phyloP scores from a whole-genome alignment of 2,888 invertebrate genomes.

The Oscheius myriophilus region DNA sequence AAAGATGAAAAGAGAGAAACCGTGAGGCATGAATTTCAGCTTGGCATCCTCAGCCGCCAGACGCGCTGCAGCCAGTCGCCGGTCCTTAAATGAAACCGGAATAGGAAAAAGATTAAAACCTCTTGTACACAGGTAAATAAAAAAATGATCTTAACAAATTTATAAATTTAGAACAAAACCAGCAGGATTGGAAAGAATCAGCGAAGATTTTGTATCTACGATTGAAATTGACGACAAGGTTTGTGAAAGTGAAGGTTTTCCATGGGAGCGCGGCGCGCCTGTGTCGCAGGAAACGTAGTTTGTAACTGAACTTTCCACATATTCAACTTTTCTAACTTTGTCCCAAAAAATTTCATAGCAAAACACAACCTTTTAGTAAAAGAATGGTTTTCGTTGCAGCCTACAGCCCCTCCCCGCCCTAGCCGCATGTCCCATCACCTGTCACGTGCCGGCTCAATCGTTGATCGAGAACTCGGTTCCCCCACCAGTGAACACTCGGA shows the following conservation, averaged over 20 bases:
- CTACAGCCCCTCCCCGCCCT: constrained; percentile 43
- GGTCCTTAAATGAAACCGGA: constrained; percentile 38
- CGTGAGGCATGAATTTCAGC: constrained; percentile 22
- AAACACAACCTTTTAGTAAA: not conserved
- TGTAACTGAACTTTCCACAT: too few species aligned
- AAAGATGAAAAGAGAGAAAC: not conserved
- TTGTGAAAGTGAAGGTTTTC: not conserved
- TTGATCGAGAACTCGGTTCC: not conserved
- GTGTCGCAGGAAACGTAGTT: too few species aligned
- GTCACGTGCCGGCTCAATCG: not conserved
- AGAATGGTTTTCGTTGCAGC: constrained; percentile 32
- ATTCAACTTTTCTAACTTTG: too few species aligned
- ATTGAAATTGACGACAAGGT: constrained; percentile 9
- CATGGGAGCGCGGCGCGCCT: too few species aligned
- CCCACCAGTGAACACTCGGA: constrained; percentile 3
- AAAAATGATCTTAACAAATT: not conserved
- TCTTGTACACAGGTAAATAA: constrained; percentile 19
- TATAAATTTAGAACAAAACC: constrained; percentile 3
- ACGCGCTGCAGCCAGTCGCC: constrained; percentile 38
- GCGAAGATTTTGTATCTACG: constrained; percentile 23
- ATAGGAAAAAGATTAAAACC: constrained; percentile 40
- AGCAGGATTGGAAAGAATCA: constrained; percentile 19
- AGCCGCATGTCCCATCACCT: constrained; percentile 31
- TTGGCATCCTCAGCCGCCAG: constrained; percentile 44
- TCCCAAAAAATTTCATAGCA: too few species aligned